Evolutionary conservation across 2,888 invertebrate species (phyloP), one percentile per base, ranked within the genome.

Genomic region (Morpho achilles): DNA sequence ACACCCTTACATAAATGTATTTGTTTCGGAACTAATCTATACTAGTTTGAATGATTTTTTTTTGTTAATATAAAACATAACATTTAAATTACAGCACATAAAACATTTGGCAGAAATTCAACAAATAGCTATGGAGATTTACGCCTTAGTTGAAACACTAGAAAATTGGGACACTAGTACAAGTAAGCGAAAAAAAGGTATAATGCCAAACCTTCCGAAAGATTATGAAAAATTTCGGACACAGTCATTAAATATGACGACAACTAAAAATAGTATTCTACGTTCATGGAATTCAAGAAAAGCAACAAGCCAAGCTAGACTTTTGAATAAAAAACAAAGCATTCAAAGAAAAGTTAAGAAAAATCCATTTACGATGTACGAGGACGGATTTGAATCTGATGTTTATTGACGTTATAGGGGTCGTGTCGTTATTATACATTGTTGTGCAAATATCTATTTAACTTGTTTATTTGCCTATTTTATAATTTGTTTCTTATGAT

Each of bases 351-450:
- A 8, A 46, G 3, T 10, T 7, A 51, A 41, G 22, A n/a, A 40
- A 44, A 9, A 45, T 9, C 47, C 46, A 32, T n/a, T 10, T 40
- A 41, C 50, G 39, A 47, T 59, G 23, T 42, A 57, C 23, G 66
- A 61, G 8, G 67, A 63, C 7, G 69, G 66, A 9, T 69, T 70
- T 54, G 65, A 67, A 9, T 68, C 69, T 0, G 69, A 70, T 45
- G 40, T 63, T 44, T 56, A 57, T 41, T 55, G 42, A 32, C 5
- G 3, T 32, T 32, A 32, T 32, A 32, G 5, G 5, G 32, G 32
- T 32, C 5, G 3, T 3, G 3, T 32, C 32, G 32, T 3, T 32
- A 32, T 32, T 32, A 32, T 32, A 32, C 32, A 32, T 32, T 32
- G 5, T 32, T 32, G 32, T 3, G 32, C 32, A 32, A 32, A 5